Evolutionary conservation across 2,797 vertebrate species (phyloP).

Genomic region (Microtus californicus): DNA sequence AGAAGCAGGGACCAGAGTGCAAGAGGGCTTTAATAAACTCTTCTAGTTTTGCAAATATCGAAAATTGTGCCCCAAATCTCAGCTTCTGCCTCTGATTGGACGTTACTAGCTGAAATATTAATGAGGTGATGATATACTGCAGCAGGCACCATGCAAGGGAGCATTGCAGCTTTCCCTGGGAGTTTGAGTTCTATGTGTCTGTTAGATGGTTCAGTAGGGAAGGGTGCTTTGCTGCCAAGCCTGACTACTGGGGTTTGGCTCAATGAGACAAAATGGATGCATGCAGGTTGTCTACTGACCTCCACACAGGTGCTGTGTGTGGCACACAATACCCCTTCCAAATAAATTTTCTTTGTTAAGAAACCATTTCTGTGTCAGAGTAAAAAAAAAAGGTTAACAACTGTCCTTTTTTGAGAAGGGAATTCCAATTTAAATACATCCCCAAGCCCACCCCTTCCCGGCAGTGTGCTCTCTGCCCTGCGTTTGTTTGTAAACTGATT

Average conservation of each 20-base stretch:
- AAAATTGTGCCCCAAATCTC: neutral
- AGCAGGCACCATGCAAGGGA: conserved; percentile 62
- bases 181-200: neutral
- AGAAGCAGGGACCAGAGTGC: neutral
- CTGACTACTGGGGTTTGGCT: neutral
- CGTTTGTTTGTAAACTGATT: neutral
- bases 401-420: neutral
- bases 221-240: neutral
- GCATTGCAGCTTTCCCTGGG: conserved; percentile 62
- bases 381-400: neutral
- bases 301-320: neutral
- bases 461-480: neutral
- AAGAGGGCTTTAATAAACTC: conserved; percentile 2
- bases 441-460: neutral
- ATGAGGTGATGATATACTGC: conserved; percentile 64
- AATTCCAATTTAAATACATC: conserved; percentile 39
- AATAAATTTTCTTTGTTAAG: neutral
- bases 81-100: conserved; percentile 48
- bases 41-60: conserved; percentile 21
- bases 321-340: neutral
- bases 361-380: neutral
- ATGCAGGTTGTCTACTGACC: neutral
- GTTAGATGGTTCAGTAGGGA: neutral
- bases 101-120: conserved; percentile 70
- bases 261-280: neutral